These are phyloP conservation scores for Euplagia quadripunctaria DNA, from an alignment of 2,888 invertebrate species.

Conservation along the genomic window DNA sequence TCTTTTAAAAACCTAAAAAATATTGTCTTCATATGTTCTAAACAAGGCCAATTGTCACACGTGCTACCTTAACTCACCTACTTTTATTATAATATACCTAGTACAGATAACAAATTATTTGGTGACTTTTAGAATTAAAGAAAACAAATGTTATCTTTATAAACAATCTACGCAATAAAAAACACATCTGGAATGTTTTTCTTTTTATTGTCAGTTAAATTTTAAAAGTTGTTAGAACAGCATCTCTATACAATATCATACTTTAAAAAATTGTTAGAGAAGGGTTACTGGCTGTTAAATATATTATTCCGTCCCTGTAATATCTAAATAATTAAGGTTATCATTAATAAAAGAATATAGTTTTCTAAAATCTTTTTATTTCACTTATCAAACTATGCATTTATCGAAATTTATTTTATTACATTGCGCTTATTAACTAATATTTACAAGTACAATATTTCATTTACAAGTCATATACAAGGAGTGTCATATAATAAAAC, in stretches of 20 bases:
- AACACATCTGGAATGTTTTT: neutral
- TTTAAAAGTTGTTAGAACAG: neutral
- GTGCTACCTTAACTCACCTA: no score
- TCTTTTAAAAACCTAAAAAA: no score
- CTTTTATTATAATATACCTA: no score
- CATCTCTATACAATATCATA: neutral
- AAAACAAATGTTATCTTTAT: no score
- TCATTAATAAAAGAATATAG: neutral
- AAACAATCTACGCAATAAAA: neutral
- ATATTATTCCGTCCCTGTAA: slow-evolving; percentile 36
- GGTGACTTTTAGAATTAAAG: no score
- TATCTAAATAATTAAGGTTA: slow-evolving; percentile 25
- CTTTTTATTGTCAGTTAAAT: no score
- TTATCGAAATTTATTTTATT: neutral
- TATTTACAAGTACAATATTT: neutral
- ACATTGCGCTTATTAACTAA: neutral
- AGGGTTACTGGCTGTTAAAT: neutral
- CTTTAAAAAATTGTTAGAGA: neutral
- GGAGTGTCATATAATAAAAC: neutral
- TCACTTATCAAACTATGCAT: neutral
- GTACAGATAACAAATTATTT: no score
- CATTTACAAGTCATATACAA: neutral
- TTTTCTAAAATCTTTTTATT: slow-evolving; percentile 1
- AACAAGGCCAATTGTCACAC: no score
- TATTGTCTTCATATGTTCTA: no score